Evolutionary conservation across 2,113 vertebrate genomes (phyloP).

Genomic region (Cyphomyrus plagiostoma): DNA sequence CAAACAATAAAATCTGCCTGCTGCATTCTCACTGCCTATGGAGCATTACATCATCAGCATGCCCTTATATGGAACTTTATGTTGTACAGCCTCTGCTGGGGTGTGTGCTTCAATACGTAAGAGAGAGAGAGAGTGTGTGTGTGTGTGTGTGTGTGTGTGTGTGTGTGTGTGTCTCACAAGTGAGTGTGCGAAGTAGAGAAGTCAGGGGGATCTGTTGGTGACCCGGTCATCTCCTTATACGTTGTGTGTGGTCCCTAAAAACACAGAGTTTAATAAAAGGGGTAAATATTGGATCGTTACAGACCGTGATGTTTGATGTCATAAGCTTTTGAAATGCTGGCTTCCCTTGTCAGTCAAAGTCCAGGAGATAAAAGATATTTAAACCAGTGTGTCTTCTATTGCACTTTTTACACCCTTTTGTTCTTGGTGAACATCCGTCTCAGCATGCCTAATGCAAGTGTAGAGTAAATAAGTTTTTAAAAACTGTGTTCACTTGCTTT

Average conservation of each 20-base stretch:
- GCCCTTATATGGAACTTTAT: conserved; percentile 84
- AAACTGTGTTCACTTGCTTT: neutral
- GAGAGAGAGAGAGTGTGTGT: neutral
- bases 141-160: neutral
- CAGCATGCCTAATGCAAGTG: neutral
- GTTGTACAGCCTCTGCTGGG: conserved; percentile 61
- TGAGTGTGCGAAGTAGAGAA: conserved; percentile 3
- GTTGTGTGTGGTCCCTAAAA: conserved; percentile 24
- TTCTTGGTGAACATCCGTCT: conserved; percentile 38
- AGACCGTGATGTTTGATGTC: conserved; percentile 33
- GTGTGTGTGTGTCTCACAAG: neutral
- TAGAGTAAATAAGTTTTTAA: neutral
- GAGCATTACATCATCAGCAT: conserved; percentile 88
- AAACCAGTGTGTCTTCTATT: conserved; percentile 50
- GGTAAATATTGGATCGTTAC: neutral
- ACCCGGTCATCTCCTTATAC: neutral
- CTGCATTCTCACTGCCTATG: conserved; percentile 74
- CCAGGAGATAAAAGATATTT: conserved; percentile 39
- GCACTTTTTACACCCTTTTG: neutral
- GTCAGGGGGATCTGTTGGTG: conserved; percentile 1
- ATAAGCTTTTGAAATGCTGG: conserved; percentile 53
- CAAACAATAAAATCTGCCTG: conserved; percentile 84
- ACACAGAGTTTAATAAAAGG: conserved; percentile 35
- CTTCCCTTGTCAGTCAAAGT: conserved; percentile 32
- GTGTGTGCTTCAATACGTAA: conserved; percentile 24